Evolutionary conservation across 2,797 vertebrate genomes (phyloP).

Genomic region (Enteromius fasciolatus): DNA sequence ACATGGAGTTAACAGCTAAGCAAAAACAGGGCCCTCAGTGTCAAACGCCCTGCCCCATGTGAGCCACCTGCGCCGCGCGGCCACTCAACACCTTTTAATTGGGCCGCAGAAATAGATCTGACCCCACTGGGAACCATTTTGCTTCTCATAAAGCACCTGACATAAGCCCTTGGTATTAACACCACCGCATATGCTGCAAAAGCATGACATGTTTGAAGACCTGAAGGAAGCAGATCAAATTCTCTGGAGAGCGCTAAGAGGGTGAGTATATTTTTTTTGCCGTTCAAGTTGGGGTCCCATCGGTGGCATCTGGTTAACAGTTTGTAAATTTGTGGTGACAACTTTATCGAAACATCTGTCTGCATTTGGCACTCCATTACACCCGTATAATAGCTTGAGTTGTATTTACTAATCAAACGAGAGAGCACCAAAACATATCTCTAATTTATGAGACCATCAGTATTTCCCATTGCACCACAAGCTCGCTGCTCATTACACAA

Average conservation of each 20-base stretch:
- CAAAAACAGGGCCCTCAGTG: conserved; percentile 66
- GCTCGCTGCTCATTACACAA: conserved; percentile 28
- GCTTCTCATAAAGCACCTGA: conserved; percentile 48
- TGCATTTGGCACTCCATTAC: conserved; percentile 23
- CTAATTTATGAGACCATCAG: conserved; percentile 26
- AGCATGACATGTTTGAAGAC: conserved; percentile 31
- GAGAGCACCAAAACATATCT: conserved; percentile 24
- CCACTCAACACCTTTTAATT: conserved; percentile 75
- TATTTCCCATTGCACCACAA: conserved; percentile 23
- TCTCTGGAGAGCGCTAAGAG: conserved; percentile 3
- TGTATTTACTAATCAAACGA: conserved; percentile 50
- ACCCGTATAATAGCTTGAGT: neutral
- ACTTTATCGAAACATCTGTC: conserved; percentile 27
- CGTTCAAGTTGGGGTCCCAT: conserved; percentile 7
- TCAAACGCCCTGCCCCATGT: conserved; percentile 68
- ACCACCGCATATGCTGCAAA: conserved; percentile 2
- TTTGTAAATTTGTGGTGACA: conserved; percentile 17
- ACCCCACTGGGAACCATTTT: conserved; percentile 61
- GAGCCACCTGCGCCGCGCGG: conserved; percentile 62
- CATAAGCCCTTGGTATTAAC: conserved; percentile 43
- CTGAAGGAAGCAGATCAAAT: conserved; percentile 10
- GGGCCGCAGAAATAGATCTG: conserved; percentile 73
- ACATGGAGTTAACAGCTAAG: conserved; percentile 67
- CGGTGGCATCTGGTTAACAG: conserved; percentile 22
- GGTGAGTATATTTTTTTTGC: conserved; percentile 13